Evolutionary conservation across 2,797 vertebrate species (phyloP), one percentile per base, ranked within the genome.

Genomic region (Oreortyx pictus): DNA sequence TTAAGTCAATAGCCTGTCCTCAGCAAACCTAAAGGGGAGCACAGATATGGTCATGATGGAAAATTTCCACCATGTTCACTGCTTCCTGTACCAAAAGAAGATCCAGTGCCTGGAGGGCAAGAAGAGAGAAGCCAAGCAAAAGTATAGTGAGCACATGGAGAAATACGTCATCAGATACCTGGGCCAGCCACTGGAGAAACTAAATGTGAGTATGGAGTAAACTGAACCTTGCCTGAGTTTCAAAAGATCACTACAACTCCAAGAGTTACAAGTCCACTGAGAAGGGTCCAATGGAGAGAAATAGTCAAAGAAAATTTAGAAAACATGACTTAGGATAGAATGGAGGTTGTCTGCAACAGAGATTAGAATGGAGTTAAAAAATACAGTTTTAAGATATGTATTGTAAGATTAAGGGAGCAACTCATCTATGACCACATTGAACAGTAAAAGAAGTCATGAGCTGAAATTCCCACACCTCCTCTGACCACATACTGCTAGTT

Each of bases 21-120:
- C 95, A 13, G 92, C 91, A 61, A 96, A 66, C 74, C 77, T 93
- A 71, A 94, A 90, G 72, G 89, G 78, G 60, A 93, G 78, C 74
- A 62, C 60, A 1, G 94, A 97, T 5, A 75, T 97, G 94, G 94
- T 96, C 52, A 92, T 90, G 89, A 97, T 97, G 95, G 95, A 96
- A 82, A 97, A 97, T 14, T 96, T 94, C 91, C 92, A 97, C 87
- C 94, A 94, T 39, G 16, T 97, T 46, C 73, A 94, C 62, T 61
- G 33, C 59, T 96, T 96, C 72, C 88, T 97, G 56, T 91, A 71
- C 60, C 91, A 87, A 56, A 84, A 92, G 75, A 60, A 71, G 64
- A 94, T 97, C 64, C 56, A 20, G 4, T 94, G 93, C 90, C 78
- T 97, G 68, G 77, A 96, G 62, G 39, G 6, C 49, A 89, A 74